Conservation (phyloP, 2,888 invertebrate species). For the Synergus itoensis region DNA sequence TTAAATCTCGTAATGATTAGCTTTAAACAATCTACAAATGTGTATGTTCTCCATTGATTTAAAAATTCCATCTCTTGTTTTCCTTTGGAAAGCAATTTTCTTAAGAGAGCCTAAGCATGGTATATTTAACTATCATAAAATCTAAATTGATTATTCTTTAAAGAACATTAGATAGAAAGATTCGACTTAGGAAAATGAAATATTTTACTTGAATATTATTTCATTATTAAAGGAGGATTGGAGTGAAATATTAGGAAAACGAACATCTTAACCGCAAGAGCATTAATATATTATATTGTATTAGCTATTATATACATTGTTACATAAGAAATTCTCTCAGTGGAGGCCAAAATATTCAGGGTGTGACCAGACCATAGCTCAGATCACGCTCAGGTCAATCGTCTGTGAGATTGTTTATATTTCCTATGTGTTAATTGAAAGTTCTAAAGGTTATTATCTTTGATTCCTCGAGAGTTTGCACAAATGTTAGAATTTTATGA, state of each 20-base stretch:
- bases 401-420: slow-evolving; percentile 17
- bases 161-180: not conserved
- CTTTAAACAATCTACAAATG: not conserved
- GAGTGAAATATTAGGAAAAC: not conserved
- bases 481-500: not conserved
- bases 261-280: not conserved
- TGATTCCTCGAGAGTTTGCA: not conserved
- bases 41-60: not conserved
- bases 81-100: slow-evolving; percentile 25
- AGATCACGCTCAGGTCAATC: not conserved
- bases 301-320: not conserved
- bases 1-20: slow-evolving; percentile 3
- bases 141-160: not conserved
- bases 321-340: slow-evolving; percentile 4
- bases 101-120: not conserved
- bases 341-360: slow-evolving; percentile 11
- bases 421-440: slow-evolving; percentile 11
- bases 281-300: not conserved
- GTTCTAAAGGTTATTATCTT: not conserved
- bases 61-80: slow-evolving; percentile 2
- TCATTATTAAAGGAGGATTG: not conserved
- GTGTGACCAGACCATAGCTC: not conserved
- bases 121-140: slow-evolving; percentile 6
- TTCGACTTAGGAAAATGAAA: not conserved
- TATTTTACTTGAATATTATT: not conserved